Conservation (phyloP, 2,888 invertebrate species). For the Machimus atricapillus region DNA sequence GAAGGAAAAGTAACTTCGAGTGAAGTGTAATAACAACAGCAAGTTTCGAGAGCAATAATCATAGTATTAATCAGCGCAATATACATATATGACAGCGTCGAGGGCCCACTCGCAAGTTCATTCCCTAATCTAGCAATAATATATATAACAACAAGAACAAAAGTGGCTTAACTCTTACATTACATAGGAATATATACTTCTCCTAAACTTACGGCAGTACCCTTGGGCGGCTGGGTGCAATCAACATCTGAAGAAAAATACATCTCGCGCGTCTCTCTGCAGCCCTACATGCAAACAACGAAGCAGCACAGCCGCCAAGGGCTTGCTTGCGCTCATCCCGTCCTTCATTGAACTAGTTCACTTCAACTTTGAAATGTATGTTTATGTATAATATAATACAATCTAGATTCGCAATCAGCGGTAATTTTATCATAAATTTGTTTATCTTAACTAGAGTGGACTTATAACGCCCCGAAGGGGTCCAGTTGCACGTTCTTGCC, state of each 20-base stretch:
- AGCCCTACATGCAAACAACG: neutral
- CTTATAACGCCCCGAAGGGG: conserved; percentile 66
- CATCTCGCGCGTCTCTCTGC: neutral
- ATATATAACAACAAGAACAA: conserved; percentile 35
- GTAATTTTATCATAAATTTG: neutral
- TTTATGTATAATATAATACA: conserved; percentile 39
- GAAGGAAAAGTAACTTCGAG: neutral
- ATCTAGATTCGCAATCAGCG: conserved; percentile 27
- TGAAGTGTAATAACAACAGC: conserved; percentile 12
- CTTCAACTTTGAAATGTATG: neutral
- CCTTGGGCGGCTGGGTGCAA: neutral
- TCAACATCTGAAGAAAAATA: conserved; percentile 20
- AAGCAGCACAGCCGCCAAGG: neutral
- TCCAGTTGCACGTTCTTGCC: conserved; percentile 65
- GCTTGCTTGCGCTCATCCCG: neutral
- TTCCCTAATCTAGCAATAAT: conserved; percentile 3
- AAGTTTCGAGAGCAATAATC: neutral
- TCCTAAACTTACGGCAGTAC: neutral
- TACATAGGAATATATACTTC: conserved; percentile 32
- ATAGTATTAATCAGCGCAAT: conserved; percentile 31
- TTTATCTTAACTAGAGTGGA: conserved; percentile 19
- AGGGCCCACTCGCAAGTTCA: neutral
- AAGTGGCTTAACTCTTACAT: conserved; percentile 20
- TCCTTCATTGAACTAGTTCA: neutral
- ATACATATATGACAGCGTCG: conserved; percentile 30